Conservation (phyloP, 2,888 invertebrate species). For the Julus scandinavius region DNA sequence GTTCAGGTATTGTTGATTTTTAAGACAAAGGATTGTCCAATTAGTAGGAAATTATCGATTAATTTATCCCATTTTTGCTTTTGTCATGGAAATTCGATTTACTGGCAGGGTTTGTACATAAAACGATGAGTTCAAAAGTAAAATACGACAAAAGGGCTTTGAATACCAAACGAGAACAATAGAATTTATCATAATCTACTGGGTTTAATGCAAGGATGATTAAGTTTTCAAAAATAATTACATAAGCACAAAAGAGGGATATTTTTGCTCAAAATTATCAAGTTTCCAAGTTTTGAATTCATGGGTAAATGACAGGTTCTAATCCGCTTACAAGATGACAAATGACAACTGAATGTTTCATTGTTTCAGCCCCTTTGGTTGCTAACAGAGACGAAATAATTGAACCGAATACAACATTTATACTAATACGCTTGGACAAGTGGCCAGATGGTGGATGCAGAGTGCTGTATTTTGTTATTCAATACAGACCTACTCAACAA, state of each 20-base stretch:
- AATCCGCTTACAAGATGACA: background rate
- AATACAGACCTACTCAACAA: constrained; percentile 66
- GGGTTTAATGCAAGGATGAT: background rate
- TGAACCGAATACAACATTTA: constrained; percentile 80
- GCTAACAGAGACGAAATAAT: constrained; percentile 81
- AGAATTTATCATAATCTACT: background rate
- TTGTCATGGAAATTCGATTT: background rate
- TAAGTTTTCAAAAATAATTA: background rate
- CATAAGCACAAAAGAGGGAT: background rate
- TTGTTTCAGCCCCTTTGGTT: constrained; percentile 72
- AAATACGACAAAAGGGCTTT: background rate
- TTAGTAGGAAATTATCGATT: background rate
- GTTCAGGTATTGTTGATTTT: constrained; percentile 54
- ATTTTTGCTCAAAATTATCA: background rate
- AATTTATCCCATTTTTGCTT: background rate
- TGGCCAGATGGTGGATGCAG: constrained; percentile 91
- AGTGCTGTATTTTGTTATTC: constrained; percentile 80
- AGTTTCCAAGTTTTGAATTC: background rate
- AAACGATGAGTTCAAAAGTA: background rate
- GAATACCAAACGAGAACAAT: background rate
- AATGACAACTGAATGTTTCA: background rate
- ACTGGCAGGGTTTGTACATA: background rate
- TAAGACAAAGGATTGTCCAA: background rate
- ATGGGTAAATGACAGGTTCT: background rate
- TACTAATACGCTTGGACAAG: constrained; percentile 80